These are phyloP conservation scores for Keiferia lycopersicella DNA, from an alignment of 2,888 invertebrate genomes.

Conservation along the genomic window DNA sequence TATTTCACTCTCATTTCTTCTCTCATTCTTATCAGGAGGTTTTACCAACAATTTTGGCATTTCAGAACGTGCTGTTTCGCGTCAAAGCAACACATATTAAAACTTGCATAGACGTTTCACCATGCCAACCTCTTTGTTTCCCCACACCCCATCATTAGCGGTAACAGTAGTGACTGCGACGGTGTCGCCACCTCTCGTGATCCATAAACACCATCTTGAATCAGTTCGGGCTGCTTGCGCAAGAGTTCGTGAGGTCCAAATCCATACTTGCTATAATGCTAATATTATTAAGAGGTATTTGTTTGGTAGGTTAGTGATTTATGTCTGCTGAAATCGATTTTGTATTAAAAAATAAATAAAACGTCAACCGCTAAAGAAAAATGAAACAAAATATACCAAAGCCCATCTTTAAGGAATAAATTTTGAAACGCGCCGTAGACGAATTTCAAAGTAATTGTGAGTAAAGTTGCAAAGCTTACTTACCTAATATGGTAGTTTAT, in stretches of 20 bases:
- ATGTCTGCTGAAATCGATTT: not conserved
- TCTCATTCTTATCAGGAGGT: too few species aligned
- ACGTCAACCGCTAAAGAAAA: not conserved
- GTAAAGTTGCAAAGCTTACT: too few species aligned
- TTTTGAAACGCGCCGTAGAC: not conserved
- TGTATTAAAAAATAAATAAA: not conserved
- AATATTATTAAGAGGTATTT: not conserved
- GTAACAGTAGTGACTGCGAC: constrained; percentile 14
- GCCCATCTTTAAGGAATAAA: too few species aligned
- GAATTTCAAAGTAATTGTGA: too few species aligned
- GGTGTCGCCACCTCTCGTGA: constrained; percentile 22
- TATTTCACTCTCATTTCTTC: too few species aligned
- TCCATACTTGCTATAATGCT: not conserved
- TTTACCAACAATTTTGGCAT: too few species aligned
- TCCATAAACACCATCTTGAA: constrained; percentile 23
- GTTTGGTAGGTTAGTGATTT: not conserved
- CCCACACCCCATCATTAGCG: constrained; percentile 9
- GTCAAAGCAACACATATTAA: too few species aligned
- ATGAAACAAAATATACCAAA: too few species aligned
- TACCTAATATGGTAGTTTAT: too few species aligned
- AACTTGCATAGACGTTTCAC: not conserved
- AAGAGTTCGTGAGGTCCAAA: constrained; percentile 15
- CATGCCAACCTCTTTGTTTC: not conserved
- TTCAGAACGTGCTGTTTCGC: too few species aligned
- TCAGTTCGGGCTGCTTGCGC: constrained; percentile 9